Evolutionary conservation across 2,888 invertebrate species (phyloP).

Genomic region (Chrysopilus asiliformis): DNA sequence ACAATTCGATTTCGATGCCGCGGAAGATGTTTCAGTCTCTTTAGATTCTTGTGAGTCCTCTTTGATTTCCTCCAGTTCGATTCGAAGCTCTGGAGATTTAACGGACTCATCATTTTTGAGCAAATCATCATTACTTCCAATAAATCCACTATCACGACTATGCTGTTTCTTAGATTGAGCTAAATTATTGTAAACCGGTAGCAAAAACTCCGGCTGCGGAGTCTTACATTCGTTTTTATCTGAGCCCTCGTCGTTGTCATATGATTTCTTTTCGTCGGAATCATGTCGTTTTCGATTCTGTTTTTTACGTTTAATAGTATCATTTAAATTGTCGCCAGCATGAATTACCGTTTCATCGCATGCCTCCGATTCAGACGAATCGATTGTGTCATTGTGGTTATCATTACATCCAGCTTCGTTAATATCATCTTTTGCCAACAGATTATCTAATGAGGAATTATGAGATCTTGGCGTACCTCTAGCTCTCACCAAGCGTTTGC

Average conservation of each 20-base stretch:
- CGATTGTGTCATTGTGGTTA: constrained; percentile 42
- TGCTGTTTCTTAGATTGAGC: constrained; percentile 62
- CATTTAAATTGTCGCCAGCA: constrained; percentile 60
- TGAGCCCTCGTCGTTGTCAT: constrained; percentile 48
- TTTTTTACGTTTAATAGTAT: constrained; percentile 73
- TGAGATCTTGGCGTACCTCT: constrained; percentile 72
- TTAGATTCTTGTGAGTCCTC: constrained; percentile 38
- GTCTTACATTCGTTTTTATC: constrained; percentile 42
- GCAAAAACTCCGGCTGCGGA: constrained; percentile 50
- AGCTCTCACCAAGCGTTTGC: constrained; percentile 67
- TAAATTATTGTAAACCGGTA: constrained; percentile 42
- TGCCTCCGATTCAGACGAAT: constrained; percentile 58
- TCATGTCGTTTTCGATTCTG: constrained; percentile 52
- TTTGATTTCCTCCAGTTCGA: constrained; percentile 45
- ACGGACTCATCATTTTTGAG: constrained; percentile 42
- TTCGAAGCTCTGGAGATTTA: constrained; percentile 19
- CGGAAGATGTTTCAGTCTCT: constrained; percentile 3
- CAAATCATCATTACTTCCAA: constrained; percentile 77
- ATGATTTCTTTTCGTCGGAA: constrained; percentile 41
- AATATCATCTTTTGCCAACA: constrained; percentile 48
- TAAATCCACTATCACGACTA: constrained; percentile 77
- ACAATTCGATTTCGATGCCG: background rate
- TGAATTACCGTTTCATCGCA: constrained; percentile 49
- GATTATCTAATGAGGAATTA: constrained; percentile 67
- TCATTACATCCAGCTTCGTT: constrained; percentile 34